A percentile compares a stretch with the other conserved stretches of the same genome.
Evolutionary conservation across 2,797 vertebrate genomes (phyloP).

Genomic region (Pseudomugil gertrudae): DNA sequence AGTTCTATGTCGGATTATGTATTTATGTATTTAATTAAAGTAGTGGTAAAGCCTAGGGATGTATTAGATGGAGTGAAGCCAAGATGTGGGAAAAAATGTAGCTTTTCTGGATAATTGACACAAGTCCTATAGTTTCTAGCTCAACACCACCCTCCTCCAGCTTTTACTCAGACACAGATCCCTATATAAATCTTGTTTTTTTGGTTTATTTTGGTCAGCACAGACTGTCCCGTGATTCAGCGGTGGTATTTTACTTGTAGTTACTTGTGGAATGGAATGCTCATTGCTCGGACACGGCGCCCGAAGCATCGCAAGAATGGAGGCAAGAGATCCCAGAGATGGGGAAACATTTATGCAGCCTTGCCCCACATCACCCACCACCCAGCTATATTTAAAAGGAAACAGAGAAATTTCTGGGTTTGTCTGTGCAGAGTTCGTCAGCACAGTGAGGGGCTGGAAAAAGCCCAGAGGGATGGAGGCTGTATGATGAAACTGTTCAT

Average conservation of each 20-base stretch:
- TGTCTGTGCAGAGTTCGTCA: conserved; percentile 41
- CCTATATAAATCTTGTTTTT: conserved; percentile 22
- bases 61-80: not conserved
- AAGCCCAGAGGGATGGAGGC: conserved; percentile 45
- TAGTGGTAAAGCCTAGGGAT: conserved; percentile 3
- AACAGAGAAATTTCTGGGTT: conserved; percentile 22
- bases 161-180: conserved; percentile 36
- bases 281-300: conserved; percentile 60
- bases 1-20: not conserved
- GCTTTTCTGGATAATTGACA: not conserved
- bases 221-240: conserved; percentile 62
- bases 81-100: not conserved
- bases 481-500: conserved; percentile 19
- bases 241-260: conserved; percentile 68
- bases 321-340: conserved; percentile 67
- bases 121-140: not conserved
- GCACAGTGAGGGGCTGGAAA: conserved; percentile 55
- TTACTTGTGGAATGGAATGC: conserved; percentile 80
- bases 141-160: not conserved
- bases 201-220: conserved; percentile 67
- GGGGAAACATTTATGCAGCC: conserved; percentile 55
- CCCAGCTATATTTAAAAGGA: conserved; percentile 6
- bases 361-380: conserved; percentile 21
- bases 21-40: not conserved
- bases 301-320: conserved; percentile 75